Percentiles rank a stretch among this genome's conserved stretches.
These are phyloP conservation scores for Hippocampus guttulatus DNA, from an alignment of 2,113 vertebrate species.

Conservation along the genomic window DNA sequence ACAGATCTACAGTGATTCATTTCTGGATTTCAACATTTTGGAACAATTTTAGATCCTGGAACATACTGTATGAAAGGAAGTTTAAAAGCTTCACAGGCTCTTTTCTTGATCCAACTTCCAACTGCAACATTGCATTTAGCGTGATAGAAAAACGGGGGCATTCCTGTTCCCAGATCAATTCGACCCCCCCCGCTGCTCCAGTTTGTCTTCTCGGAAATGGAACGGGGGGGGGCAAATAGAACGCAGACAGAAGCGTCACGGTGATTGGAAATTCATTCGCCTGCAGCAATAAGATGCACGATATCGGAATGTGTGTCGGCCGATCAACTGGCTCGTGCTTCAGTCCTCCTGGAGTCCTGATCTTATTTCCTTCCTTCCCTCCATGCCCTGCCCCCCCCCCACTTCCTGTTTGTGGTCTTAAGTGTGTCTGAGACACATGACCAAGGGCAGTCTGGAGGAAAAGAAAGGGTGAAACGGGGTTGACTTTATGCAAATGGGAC, in stretches of 20 bases:
- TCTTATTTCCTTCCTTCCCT: conserved; percentile 52
- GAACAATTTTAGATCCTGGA: background rate
- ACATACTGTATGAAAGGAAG: background rate
- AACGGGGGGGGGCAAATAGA: background rate
- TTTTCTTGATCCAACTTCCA: background rate
- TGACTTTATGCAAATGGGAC: conserved; percentile 34
- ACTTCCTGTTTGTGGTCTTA: conserved; percentile 57
- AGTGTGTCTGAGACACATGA: conserved; percentile 11
- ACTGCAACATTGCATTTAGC: background rate
- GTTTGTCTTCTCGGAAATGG: background rate
- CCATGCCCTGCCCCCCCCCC: conserved; percentile 3
- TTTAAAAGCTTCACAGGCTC: background rate
- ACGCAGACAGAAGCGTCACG: background rate
- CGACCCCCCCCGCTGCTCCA: background rate
- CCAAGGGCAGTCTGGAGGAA: conserved; percentile 13
- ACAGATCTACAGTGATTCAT: background rate
- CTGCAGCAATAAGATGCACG: background rate
- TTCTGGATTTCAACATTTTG: background rate
- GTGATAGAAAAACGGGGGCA: background rate
- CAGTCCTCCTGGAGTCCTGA: conserved; percentile 27
- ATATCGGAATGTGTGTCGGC: conserved; percentile 5
- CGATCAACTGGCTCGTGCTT: conserved; percentile 27
- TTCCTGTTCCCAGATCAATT: background rate
- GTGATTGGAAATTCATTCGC: background rate
- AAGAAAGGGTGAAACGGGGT: conserved; percentile 15